These are phyloP conservation scores for Schizaphis graminum DNA, from an alignment of 2,888 invertebrate species.

Conservation along the genomic window DNA sequence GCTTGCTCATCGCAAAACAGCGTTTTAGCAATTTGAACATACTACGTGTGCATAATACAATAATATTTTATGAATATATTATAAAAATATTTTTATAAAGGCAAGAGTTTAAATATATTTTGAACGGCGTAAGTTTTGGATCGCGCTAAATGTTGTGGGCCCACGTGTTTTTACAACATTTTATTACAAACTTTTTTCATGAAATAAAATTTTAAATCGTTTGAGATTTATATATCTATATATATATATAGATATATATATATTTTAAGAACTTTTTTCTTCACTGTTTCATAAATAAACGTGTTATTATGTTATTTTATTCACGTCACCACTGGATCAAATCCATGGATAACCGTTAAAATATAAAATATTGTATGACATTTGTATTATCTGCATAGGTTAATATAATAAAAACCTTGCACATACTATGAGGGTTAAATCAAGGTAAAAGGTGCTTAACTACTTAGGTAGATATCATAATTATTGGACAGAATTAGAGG, in stretches of 20 bases:
- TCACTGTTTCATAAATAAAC: neutral
- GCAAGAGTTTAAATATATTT: slow-evolving; percentile 12
- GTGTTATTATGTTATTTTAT: neutral
- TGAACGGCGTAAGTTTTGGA: neutral
- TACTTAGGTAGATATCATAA: neutral
- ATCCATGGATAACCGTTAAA: neutral
- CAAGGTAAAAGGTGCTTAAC: neutral
- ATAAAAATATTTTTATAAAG: neutral
- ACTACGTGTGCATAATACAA: neutral
- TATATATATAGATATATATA: neutral
- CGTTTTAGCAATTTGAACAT: neutral
- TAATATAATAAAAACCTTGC: neutral
- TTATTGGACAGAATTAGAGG: neutral
- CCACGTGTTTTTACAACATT: slow-evolving; percentile 24
- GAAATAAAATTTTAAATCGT: neutral
- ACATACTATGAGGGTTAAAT: neutral
- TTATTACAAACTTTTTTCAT: neutral
- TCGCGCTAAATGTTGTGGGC: neutral
- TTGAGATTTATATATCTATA: neutral
- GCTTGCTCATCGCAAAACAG: neutral
- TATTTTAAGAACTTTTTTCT: neutral
- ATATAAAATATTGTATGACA: slow-evolving; percentile 1
- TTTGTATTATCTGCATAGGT: neutral
- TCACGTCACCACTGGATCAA: neutral
- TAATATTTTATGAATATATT: slow-evolving; percentile 16